Evolutionary conservation across 1,140 invertebrate species (phyloP).

Genomic region (Drosophila ficusphila): DNA sequence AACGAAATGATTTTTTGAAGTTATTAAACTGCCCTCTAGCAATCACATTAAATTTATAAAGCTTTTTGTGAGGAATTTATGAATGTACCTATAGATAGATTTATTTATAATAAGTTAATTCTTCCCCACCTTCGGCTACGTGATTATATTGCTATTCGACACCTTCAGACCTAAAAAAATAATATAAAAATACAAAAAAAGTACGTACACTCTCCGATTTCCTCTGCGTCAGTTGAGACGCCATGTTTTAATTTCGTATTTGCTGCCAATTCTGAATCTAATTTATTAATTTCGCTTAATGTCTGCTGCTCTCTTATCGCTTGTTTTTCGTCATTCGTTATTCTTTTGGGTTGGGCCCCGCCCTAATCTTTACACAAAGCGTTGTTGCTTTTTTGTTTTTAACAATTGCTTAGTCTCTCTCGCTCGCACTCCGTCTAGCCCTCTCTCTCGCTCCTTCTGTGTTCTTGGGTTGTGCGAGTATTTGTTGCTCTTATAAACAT

Average conservation of each 20-base stretch:
- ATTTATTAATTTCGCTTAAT: slow-evolving; percentile 77
- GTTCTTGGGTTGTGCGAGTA: slow-evolving; percentile 30
- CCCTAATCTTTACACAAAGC: slow-evolving; percentile 54
- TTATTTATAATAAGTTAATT: slow-evolving; percentile 33
- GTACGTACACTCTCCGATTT: slow-evolving; percentile 6
- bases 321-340: slow-evolving; percentile 21
- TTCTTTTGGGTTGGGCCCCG: slow-evolving; percentile 58
- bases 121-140: slow-evolving; percentile 47
- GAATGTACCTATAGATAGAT: slow-evolving; percentile 13
- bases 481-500: slow-evolving; percentile 71
- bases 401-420: slow-evolving; percentile 51
- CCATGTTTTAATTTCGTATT: slow-evolving; percentile 29
- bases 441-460: slow-evolving; percentile 27
- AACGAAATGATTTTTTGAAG: neutral
- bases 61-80: slow-evolving; percentile 11
- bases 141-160: slow-evolving; percentile 75
- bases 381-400: slow-evolving; percentile 31
- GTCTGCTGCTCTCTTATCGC: slow-evolving; percentile 36
- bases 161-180: slow-evolving; percentile 25
- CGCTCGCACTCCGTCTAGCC: slow-evolving; percentile 19
- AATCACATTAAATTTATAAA: slow-evolving; percentile 21
- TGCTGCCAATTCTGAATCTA: slow-evolving; percentile 48
- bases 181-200: slow-evolving; percentile 10
- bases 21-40: neutral
- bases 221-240: slow-evolving; percentile 17